These are phyloP conservation scores for Mycogona germanica DNA, from an alignment of 2,888 invertebrate species.

Conservation along the genomic window DNA sequence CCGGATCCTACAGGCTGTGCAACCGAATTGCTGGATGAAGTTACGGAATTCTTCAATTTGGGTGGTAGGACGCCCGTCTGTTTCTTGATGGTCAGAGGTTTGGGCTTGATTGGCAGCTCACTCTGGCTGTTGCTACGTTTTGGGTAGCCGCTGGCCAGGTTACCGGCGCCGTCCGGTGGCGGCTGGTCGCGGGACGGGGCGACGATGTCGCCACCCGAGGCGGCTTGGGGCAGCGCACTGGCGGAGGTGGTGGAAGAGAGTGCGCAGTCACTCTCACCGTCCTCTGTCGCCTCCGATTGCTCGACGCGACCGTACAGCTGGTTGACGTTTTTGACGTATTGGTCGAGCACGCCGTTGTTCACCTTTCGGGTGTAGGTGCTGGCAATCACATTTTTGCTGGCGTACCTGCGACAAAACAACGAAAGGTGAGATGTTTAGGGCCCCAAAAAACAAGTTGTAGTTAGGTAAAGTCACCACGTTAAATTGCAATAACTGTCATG, in stretches of 20 bases:
- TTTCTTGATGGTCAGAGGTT: conserved; percentile 70
- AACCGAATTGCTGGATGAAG: conserved; percentile 9
- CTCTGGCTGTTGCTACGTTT: no score
- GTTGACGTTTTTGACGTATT: conserved; percentile 15
- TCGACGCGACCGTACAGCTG: conserved; percentile 12
- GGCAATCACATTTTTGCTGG: conserved; percentile 33
- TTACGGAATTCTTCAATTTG: conserved; percentile 20
- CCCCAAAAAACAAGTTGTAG: neutral
- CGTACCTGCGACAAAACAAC: conserved; percentile 28
- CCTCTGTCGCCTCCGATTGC: neutral
- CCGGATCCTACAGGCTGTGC: no score
- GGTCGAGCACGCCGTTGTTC: conserved; percentile 10
- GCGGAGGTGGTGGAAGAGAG: neutral
- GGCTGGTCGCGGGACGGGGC: conserved; percentile 16
- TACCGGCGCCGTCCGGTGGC: no score
- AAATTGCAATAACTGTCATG: neutral
- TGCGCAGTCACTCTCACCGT: neutral
- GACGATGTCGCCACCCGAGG: neutral
- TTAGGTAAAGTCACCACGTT: neutral
- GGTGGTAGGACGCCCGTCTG: conserved; percentile 41
- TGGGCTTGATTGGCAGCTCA: conserved; percentile 55
- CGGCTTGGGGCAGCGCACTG: neutral
- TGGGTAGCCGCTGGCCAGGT: no score
- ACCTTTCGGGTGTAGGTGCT: conserved; percentile 31
- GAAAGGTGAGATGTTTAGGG: no score